Conservation (phyloP, 2,888 invertebrate species). For the Ceramica pisi region DNA sequence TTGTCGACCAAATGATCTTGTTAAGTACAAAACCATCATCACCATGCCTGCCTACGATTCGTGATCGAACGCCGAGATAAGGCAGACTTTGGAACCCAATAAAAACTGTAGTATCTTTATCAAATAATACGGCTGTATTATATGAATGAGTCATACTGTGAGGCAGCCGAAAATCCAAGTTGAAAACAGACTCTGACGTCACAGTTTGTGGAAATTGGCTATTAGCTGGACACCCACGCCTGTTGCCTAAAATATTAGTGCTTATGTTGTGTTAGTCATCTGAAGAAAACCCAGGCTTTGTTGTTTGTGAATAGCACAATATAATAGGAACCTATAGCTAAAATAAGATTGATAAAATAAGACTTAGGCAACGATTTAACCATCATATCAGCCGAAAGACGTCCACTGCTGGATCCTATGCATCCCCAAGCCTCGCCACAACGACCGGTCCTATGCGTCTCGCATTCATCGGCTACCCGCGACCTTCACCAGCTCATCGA, state of each 20-base stretch:
- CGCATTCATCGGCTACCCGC: too few species aligned
- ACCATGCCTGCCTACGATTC: conserved; percentile 7
- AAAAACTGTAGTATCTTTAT: conserved; percentile 47
- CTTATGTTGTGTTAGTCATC: conserved; percentile 46
- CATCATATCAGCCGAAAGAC: too few species aligned
- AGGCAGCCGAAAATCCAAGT: conserved; percentile 52
- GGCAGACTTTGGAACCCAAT: conserved; percentile 29
- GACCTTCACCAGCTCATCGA: too few species aligned
- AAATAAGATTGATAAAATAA: too few species aligned
- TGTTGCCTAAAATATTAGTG: conserved; percentile 30
- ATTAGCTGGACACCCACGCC: conserved; percentile 20
- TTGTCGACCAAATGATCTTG: conserved; percentile 18
- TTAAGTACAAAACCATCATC: conserved; percentile 22
- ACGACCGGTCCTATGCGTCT: too few species aligned
- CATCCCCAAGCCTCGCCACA: too few species aligned
- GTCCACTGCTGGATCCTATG: too few species aligned
- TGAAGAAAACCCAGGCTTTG: conserved; percentile 23
- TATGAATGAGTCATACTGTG: conserved; percentile 44
- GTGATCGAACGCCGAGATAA: conserved; percentile 45
- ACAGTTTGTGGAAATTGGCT: conserved; percentile 49
- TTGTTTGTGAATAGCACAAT: neutral
- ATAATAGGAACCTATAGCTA: too few species aligned
- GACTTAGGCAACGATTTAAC: too few species aligned
- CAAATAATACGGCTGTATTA: conserved; percentile 21
- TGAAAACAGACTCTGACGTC: conserved; percentile 44